Conservation (phyloP, 2,888 invertebrate species). For the Achlya flavicornis region DNA sequence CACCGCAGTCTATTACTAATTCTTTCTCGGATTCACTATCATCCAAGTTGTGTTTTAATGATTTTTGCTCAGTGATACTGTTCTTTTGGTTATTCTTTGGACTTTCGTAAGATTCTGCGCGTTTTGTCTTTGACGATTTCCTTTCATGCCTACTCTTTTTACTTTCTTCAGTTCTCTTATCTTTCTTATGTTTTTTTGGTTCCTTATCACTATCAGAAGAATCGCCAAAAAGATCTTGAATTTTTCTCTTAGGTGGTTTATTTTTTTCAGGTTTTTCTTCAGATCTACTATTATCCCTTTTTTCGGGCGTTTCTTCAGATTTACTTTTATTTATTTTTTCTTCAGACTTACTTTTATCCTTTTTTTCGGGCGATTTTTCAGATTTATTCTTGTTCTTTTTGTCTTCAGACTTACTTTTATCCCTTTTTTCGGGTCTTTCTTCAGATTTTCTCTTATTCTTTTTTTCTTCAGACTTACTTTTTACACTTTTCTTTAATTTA, state of each 20-base stretch:
- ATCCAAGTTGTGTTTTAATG: constrained; percentile 34
- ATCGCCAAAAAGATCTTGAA: constrained; percentile 80
- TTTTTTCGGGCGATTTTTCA: constrained; percentile 19
- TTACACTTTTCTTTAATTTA: constrained; percentile 12
- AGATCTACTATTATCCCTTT: constrained; percentile 20
- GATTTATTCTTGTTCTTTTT: constrained; percentile 28
- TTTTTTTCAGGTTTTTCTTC: constrained; percentile 49
- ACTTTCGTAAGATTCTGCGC: not conserved
- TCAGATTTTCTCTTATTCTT: constrained; percentile 13
- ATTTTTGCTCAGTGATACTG: constrained; percentile 21
- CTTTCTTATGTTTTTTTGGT: constrained; percentile 45
- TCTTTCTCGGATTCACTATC: constrained; percentile 63
- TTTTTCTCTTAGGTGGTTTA: constrained; percentile 69
- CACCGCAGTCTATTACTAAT: constrained; percentile 59
- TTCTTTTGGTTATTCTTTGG: not conserved
- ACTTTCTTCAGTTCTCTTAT: constrained; percentile 41
- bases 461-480: constrained; percentile 17
- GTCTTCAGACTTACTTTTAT: constrained; percentile 13
- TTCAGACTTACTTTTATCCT: constrained; percentile 14
- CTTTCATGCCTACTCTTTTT: constrained; percentile 34
- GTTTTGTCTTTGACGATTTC: constrained; percentile 16
- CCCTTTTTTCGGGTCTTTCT: constrained; percentile 14
- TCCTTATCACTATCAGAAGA: constrained; percentile 74
- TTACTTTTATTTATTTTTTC: constrained; percentile 27
- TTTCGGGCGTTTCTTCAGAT: constrained; percentile 20